Evolutionary conservation across 92 coral and sea anemone genomes (phyloP), one percentile per base, ranked within the genome.

Genomic region (Zoanthus sansibaricus): DNA sequence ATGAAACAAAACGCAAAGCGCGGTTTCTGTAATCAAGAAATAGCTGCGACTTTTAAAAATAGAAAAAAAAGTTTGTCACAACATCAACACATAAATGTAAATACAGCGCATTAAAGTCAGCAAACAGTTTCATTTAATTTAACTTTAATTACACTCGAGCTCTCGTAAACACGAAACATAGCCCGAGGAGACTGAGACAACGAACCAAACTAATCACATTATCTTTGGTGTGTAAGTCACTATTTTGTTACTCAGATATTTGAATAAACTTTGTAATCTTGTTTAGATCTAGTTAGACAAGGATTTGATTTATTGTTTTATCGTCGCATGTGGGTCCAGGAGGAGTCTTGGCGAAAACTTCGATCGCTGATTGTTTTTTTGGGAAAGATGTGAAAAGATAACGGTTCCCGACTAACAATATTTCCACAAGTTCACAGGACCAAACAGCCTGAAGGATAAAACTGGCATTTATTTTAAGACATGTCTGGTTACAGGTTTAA

Each of bases 211-310:
- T 80, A 62, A 80, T 80, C 85, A 37, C 70, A 80, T 80, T 80
- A 66, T 33, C 20, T 11, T 2, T 8, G 56, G 18, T 79, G 85
- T 13, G 58, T 54, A 80, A 67, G 74, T 64, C 71, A 44, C 37
- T 66, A 80, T 52, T 33, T 80, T 62, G 85, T 80, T 45, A 45
- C 85, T 80, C 64, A 80, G 66, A 49, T 80, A 74, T 80, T 80
- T 80, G 75, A 67, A 64, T 80, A 80, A 80, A 80, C 85, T 80
- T 13, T 46, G 59, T 80, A 80, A 80, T 80, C 85, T 80, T 80
- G 85, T 64, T 80, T 80, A 80, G 66, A 80, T 44, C 73, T 80
- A 25, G 51, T n/a, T 46, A 78, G 85, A 64, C 85, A 80, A 59
- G 59, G 66, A 18, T 30, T 80, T 62, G 85, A 80, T 80, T 80